These are phyloP conservation scores for Myotis planiceps DNA, from an alignment of 2,797 vertebrate genomes.

Conservation along the genomic window DNA sequence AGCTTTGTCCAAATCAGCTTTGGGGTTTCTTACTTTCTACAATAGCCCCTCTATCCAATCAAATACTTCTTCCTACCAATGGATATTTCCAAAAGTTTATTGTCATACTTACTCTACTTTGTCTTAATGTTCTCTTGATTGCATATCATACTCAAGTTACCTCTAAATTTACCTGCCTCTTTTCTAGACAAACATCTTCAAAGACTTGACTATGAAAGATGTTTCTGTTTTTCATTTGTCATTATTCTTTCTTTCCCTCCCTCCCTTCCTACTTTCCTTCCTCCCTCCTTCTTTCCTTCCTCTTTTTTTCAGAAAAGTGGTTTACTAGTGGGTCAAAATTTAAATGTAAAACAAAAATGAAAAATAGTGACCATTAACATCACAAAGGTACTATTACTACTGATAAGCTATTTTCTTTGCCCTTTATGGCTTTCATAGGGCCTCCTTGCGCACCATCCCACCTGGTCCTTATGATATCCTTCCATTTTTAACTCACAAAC, in stretches of 20 bases:
- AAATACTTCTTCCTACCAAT: neutral
- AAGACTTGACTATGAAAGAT: neutral
- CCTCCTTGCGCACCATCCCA: neutral
- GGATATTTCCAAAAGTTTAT: neutral
- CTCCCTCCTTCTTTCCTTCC: neutral
- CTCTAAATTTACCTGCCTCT: neutral
- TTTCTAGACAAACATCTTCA: neutral
- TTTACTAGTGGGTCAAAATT: neutral
- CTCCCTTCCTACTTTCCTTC: neutral
- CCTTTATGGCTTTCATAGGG: neutral
- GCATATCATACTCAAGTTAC: neutral
- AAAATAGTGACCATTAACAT: neutral
- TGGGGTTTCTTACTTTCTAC: neutral
- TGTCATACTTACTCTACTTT: neutral
- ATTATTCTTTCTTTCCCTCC: neutral
- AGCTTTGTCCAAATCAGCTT: neutral
- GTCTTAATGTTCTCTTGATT: neutral
- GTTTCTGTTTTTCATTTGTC: neutral
- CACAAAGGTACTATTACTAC: neutral
- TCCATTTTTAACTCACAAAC: neutral
- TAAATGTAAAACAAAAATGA: conserved; percentile 16
- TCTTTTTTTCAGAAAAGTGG: neutral
- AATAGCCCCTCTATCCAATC: neutral
- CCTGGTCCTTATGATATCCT: neutral
- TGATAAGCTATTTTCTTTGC: neutral